A percentile compares a stretch with the other conserved stretches of the same genome.
phyloP scores from a whole-genome alignment of 2,888 invertebrate species.

The Dryadula phaetusa region DNA sequence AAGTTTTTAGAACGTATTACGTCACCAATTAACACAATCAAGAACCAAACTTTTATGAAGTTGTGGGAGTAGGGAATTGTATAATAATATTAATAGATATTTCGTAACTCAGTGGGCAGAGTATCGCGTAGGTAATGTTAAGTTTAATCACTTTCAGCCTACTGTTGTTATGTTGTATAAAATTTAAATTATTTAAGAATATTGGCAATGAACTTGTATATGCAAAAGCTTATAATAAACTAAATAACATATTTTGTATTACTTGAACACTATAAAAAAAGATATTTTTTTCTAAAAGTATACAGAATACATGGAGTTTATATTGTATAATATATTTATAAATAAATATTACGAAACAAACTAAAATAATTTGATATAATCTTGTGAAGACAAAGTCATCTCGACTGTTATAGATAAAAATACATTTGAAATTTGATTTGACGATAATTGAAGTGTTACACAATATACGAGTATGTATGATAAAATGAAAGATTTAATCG shows the following conservation, averaged over 20 bases:
- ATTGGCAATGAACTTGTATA: neutral
- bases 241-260: neutral
- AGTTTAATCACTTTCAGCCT: constrained; percentile 2
- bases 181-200: neutral
- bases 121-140: constrained; percentile 9
- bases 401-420: neutral
- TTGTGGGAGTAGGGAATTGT: constrained; percentile 8
- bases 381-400: neutral
- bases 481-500: neutral
- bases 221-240: neutral
- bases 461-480: neutral
- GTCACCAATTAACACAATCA: constrained; percentile 42
- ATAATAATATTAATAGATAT: constrained; percentile 24
- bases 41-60: constrained; percentile 22
- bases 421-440: neutral
- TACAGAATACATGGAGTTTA: no score
- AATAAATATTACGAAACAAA: no score
- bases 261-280: no score
- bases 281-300: no score
- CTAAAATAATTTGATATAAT: neutral
- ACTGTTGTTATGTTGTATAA: neutral
- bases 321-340: no score
- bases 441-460: neutral
- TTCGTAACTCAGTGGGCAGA: constrained; percentile 23
- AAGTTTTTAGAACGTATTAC: constrained; percentile 30